Base-by-base conservation (phyloP, 2,888 invertebrate species). In the Aphelenchoides bicaudatus region DNA sequence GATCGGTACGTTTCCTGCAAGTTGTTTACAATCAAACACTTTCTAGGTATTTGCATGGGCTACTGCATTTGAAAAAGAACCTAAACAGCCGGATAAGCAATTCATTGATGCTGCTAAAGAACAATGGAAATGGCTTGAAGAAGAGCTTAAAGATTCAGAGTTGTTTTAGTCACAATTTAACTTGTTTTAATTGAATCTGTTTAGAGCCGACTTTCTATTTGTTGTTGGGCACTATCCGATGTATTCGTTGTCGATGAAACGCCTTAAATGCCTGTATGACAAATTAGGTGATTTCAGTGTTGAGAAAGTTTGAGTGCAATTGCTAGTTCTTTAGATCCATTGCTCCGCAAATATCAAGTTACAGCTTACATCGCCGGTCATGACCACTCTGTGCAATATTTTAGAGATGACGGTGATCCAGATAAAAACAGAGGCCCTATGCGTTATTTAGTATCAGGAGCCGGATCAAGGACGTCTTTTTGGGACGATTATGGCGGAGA, bases 201-300 rank as follows among this genome's bases (percentile, higher is more conserved):
- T 46, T 67, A 82, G 82, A 16, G 81, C 82, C 1, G 78, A 81
- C 25, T 83, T 82, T 59, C 59, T 82, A 19, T 65, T 82, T 29
- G 82, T 82, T 1, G 79, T 78, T 23, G 82, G 82, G n/a, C 82
- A 82, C 68, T 82, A 79, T 66, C 82, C 82, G 2, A 78, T 83
- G 3, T 81, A 79, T 65, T 82, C 82, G 6, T 21, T 43, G 43
- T 10, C 23, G 16, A 6, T 6, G 6, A n/a, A n/a, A 6, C 16
- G 8, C 10, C 8, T 43, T 25, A 19, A 43, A 25, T 43, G 43
- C n/a, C 23, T 43, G 43, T 21, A 8, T 8, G 43, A 43, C 10
- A 6, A n/a, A n/a, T 25, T 43, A 8, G 43, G 25, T 34, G 34
- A 34, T 34, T n/a, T n/a, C n/a, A n/a, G n/a, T n/a, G n/a, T n/a